Evolutionary conservation across 2,113 vertebrate species (phyloP), one percentile per base, ranked within the genome.

Genomic region (Engraulis encrasicolus): DNA sequence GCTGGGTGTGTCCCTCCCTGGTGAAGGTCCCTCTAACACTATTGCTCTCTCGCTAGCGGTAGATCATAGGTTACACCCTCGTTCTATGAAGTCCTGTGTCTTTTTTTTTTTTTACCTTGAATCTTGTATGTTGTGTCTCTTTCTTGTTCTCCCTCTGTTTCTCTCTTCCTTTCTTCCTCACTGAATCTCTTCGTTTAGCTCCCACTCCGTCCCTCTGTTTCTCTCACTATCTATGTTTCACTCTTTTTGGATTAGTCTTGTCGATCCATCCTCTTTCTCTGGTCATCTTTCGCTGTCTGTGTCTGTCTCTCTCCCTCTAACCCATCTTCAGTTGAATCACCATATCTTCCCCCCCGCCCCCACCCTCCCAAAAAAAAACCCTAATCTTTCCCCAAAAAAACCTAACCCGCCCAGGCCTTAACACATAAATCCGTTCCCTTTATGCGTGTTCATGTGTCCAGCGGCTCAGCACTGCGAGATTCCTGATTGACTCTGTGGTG

Each of bases 261-360:
- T 61, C 82, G 34, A 23, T 78, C 78, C 82, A 81, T 79, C 37
- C 50, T 50, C 18, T 52, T 86, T 83, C 84, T 5, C 58, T 86
- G 38, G 79, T 52, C 40, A 49, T 71, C 40, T 45, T 45, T 45
- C n/a, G n/a, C 40, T 45, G 40, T 45, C 40, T 45, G 40, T 45
- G 40, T 45, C 40, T 45, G 40, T 45, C 40, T 45, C 40, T 45
- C 9, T 45, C 3, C 9, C 40, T 45, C 40, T 5, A 45, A 9
- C 40, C 9, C 40, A 45, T 45, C 40, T 45, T 45, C 40, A 9
- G 4, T 45, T 5, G 9, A 45, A 45, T 45, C 40, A 45, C 3
- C 40, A 45, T 9, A 45, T 45, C 40, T 45, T n/a, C n/a, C n/a
- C n/a, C n/a, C n/a, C n/a, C n/a, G n/a, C n/a, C n/a, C n/a, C n/a